Conservation (phyloP, 2,888 invertebrate genomes). For the Aspidapion aeneum region DNA sequence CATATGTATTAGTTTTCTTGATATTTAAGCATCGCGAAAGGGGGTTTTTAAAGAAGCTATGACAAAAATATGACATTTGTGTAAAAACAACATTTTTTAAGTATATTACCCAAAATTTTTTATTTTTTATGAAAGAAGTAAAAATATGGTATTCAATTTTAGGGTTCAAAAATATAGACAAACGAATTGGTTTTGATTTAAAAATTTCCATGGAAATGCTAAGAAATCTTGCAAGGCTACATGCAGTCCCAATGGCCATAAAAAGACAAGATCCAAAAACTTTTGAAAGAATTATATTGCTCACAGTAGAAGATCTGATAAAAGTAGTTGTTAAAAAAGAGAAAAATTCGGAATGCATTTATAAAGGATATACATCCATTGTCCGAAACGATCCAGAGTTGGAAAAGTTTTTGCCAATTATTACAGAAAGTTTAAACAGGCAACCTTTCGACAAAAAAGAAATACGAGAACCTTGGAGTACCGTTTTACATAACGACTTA, state of each 20-base stretch:
- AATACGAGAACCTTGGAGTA: slow-evolving; percentile 5
- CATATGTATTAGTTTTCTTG: no score
- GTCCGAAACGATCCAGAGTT: background rate
- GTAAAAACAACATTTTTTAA: no score
- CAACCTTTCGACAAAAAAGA: background rate
- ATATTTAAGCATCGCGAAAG: no score
- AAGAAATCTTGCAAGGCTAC: slow-evolving; percentile 49
- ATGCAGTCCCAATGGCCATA: slow-evolving; percentile 51
- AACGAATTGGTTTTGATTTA: slow-evolving; percentile 47
- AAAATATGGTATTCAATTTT: no score
- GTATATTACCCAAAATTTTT: no score
- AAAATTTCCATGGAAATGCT: slow-evolving; percentile 46
- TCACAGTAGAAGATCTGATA: no score
- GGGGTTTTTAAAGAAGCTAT: no score
- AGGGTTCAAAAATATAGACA: slow-evolving; percentile 47
- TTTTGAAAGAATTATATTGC: background rate
- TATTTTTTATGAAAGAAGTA: no score
- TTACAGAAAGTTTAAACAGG: background rate
- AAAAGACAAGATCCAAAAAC: slow-evolving; percentile 42
- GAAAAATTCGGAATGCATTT: no score
- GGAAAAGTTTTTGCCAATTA: background rate
- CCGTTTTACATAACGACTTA: slow-evolving; percentile 7
- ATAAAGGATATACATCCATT: background rate
- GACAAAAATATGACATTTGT: no score
- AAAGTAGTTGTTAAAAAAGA: no score